phyloP scores from a whole-genome alignment of 2,888 invertebrate genomes.

The Watsonalla cultraria region DNA sequence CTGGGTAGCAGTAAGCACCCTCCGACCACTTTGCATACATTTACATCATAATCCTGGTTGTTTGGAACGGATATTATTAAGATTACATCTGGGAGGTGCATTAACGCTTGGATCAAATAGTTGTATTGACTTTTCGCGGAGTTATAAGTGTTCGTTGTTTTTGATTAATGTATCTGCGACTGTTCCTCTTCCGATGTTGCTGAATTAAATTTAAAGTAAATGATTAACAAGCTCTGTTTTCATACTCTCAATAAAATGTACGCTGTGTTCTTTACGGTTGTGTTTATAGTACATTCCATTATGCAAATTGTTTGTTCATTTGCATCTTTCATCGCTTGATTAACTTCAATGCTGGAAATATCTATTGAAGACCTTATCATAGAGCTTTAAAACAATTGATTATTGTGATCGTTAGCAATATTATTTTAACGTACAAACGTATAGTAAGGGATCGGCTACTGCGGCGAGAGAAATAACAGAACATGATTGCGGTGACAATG shows the following conservation, averaged over 20 bases:
- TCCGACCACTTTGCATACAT: slow-evolving; percentile 59
- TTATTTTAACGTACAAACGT: too few relatives aligned
- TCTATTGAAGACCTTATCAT: background rate
- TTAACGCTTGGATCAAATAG: slow-evolving; percentile 24
- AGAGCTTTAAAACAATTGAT: too few relatives aligned
- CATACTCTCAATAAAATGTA: background rate
- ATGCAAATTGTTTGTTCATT: background rate
- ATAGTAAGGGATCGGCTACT: too few relatives aligned
- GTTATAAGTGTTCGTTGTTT: slow-evolving; percentile 15
- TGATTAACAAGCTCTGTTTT: background rate
- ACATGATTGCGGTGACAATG: too few relatives aligned
- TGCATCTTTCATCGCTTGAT: background rate
- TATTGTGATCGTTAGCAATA: too few relatives aligned
- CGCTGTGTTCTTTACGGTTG: background rate
- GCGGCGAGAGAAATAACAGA: too few relatives aligned
- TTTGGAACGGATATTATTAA: slow-evolving; percentile 40
- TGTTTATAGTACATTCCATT: background rate
- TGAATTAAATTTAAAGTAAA: background rate
- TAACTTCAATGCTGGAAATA: background rate
- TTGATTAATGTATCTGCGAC: slow-evolving; percentile 18
- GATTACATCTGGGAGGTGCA: slow-evolving; percentile 22
- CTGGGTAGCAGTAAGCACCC: slow-evolving; percentile 31
- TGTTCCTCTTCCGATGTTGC: background rate
- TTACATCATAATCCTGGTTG: slow-evolving; percentile 65
- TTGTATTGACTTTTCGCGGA: slow-evolving; percentile 31